A percentile compares a stretch with the other conserved stretches of the same genome.
Conservation (phyloP, 1,140 invertebrate species). For the Sinella curviseta region DNA sequence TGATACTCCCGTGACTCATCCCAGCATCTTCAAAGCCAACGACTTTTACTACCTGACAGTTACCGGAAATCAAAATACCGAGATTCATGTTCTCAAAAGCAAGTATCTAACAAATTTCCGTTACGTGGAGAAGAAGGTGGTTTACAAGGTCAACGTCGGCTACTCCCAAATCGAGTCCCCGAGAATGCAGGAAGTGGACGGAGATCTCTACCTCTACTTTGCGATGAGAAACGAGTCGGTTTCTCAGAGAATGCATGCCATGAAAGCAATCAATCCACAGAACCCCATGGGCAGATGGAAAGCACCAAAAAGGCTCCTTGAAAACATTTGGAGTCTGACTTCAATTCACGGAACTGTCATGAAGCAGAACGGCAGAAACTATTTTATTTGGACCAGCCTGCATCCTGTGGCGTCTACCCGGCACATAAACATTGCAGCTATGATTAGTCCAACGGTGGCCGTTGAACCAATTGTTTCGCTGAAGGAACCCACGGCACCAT, state of each 20-base stretch:
- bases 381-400: background rate
- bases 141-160: background rate
- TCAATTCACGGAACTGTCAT: too few relatives aligned
- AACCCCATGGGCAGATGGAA: background rate
- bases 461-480: background rate
- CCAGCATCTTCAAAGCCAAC: background rate
- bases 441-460: background rate
- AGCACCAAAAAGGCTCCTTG: background rate
- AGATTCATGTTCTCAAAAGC: too few relatives aligned
- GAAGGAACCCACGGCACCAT: background rate
- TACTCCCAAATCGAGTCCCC: background rate
- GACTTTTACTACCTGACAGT: too few relatives aligned
- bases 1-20: background rate
- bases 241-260: background rate
- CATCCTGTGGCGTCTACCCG: background rate
- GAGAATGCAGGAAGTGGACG: background rate
- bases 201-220: background rate
- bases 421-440: background rate
- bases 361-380: background rate
- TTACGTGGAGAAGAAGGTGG: background rate
- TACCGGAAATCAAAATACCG: too few relatives aligned
- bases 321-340: background rate
- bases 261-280: background rate
- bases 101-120: background rate
- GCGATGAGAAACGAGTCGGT: background rate